Base-by-base conservation (phyloP, 1,140 invertebrate genomes). In the Streblospio benedicti region DNA sequence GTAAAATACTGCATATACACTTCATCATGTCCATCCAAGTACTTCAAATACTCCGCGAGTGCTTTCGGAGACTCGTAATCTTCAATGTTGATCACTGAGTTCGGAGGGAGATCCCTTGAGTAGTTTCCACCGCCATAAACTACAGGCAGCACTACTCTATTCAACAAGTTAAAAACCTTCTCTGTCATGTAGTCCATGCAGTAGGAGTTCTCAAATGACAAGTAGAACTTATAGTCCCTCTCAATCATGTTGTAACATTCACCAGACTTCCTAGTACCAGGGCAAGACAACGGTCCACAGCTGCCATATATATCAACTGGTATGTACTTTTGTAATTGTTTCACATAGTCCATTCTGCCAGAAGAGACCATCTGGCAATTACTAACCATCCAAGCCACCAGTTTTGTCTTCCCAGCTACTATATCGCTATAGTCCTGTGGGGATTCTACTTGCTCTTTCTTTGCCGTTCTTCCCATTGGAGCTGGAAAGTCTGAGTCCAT, bases 161-260 rank as follows among this genome's bases (percentile, higher is more conserved):
- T n/a, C 9, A 38, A n/a, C 9, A n/a, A 9, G 9, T n/a, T 9
- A 38, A 38, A 62, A 16, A 59, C 49, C 33, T 62, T 62, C 45
- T 62, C 61, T 28, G 61, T 59, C 14, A 62, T 61, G 41, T 62
- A 62, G n/a, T 59, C 61, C 35, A 60, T 49, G 50, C 61, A 62
- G 23, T 51, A 41, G 30, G 30, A 28, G 49, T 62, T 62, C 30
- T 62, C 61, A 51, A 62, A 62, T 27, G 56, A 49, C 4, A 77
- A 54, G 45, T 78, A 52, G 50, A 52, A 52, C 50, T 52, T 52
- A 18, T 52, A 52, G 9, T 30, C 23, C 18, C 28, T 9, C 20
- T 92, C 86, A 9, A 95, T 81, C 82, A 92, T 86, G 41, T n/a
- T 9, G n/a, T 9, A 38, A 38, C 35, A 38, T 9, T 38, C 35